Conservation (phyloP, 1,140 invertebrate species). For the Hylaeus volcanicus region DNA sequence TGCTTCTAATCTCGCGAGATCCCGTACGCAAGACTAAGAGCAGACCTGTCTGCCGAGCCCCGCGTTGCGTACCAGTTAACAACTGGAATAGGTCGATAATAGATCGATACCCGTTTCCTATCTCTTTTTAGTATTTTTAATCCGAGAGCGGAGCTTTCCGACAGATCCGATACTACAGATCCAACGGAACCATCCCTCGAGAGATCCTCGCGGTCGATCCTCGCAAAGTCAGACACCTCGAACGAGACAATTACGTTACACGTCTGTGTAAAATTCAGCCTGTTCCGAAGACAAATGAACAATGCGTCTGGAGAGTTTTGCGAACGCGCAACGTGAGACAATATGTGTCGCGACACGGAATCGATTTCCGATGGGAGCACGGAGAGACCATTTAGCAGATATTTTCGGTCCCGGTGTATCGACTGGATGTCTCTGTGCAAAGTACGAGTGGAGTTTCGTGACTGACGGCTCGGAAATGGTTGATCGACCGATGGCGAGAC, state of each 20-base stretch:
- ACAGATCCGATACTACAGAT: too few relatives aligned
- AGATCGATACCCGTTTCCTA: neutral
- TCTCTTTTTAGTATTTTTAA: neutral
- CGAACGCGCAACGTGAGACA: conserved; percentile 3
- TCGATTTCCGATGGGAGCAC: conserved; percentile 26
- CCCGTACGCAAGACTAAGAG: too few relatives aligned
- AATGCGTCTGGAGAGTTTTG: conserved; percentile 26
- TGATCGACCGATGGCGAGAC: conserved; percentile 32
- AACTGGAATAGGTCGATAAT: neutral
- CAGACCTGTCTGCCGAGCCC: too few relatives aligned
- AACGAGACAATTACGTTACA: neutral
- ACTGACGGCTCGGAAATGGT: conserved; percentile 37
- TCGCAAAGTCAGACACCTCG: neutral
- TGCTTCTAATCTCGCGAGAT: too few relatives aligned
- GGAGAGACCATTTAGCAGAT: conserved; percentile 1
- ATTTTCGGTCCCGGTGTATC: conserved; percentile 12
- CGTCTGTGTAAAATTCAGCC: neutral
- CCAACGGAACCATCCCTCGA: too few relatives aligned
- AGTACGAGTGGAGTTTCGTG: neutral
- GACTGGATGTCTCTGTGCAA: neutral
- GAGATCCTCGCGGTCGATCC: too few relatives aligned
- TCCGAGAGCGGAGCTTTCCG: too few relatives aligned
- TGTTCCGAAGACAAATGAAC: neutral
- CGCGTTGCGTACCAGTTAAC: neutral
- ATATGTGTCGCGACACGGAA: neutral